Base-by-base conservation (phyloP, 2,113 vertebrate genomes). In the Periophthalmus modestus region DNA sequence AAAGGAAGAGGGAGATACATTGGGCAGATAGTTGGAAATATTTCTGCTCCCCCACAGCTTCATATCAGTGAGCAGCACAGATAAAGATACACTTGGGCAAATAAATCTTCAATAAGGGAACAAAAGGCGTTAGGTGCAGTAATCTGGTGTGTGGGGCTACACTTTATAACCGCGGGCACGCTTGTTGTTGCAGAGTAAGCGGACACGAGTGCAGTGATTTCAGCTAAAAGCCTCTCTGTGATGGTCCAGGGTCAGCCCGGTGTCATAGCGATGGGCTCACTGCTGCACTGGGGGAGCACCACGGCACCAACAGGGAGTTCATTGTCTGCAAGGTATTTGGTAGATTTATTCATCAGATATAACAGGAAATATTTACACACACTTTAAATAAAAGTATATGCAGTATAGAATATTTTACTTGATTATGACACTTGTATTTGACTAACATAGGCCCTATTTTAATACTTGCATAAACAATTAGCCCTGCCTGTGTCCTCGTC, bases 1-100 rank as follows among this genome's bases (percentile, higher is more conserved):
- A 81, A 78, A 75, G 81, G 67, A 82, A 80, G 72, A 87, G 73
- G 86, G 76, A 92, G 92, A 93, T 91, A 91, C 89, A 88, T 82
- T 90, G 70, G 55, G 78, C 62, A 88, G 92, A 92, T 92, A 92
- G 91, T 87, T 91, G 77, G 88, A 85, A 92, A 93, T 92, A 91
- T 90, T 91, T 88, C 81, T 81, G 80, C 86, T 73, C 80, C 79
- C 80, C 77, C 84, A 84, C 87, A 86, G 87, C 77, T 83, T 87
- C 82, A 75, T 92, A 92, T 92, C 90, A 87, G 89, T 84, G 86
- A 85, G 89, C 79, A 85, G 78, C 82, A 79, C 84, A 86, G 90
- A 91, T 91, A 91, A 91, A 92, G 90, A 91, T 89, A 91, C 87
- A 89, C 83, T 82, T 74, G 68, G 71, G 82, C 84, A 85, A 91